Evolutionary conservation across 2,797 vertebrate species (phyloP), one percentile per base, ranked within the genome.

Genomic region (Ambastaia sidthimunki): DNA sequence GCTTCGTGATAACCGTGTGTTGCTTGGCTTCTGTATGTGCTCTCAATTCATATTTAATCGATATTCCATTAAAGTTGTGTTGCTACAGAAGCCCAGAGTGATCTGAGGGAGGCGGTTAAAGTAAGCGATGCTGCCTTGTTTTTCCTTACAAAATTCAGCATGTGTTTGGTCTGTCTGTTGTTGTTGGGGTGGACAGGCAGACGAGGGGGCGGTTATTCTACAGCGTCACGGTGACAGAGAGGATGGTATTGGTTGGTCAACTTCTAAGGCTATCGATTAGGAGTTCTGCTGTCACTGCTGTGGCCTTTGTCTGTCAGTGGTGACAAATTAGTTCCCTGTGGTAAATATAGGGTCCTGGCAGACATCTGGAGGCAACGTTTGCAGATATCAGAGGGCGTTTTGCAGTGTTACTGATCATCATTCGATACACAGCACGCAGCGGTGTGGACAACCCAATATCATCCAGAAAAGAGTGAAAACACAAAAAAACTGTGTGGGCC

Each of bases 31-130:
- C 90, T 90, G 83, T 89, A 87, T 76, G 80, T 91, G 82, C 86
- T 87, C 88, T 91, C 89, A 87, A 88, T 92, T 94, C 89, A 91
- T 93, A 92, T 87, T 85, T 88, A 88, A 93, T 95, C 93, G 90
- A 94, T 95, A 95, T 84, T 84, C 89, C 89, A 93, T 95, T 93
- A 93, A 91, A 90, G 78, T 80, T 84, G 74, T 84, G 66, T 88
- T 92, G 90, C 89, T 83, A 81, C 57, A 81, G 84, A 74, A 63
- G 44, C 34, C 34, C 25, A 13, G 18, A 71, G 23, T 54, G 28
- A 69, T 77, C 74, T 71, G 73, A 63, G 72, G 76, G 60, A 18
- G 67, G 47, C 52, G 59, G 83, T 84, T 88, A 85, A 71, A 81
- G 60, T 71, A 72, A 76, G 59, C 74, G 4, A 3, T 31, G 31